A percentile compares a stretch with the other conserved stretches of the same genome.
These are phyloP conservation scores for Campoletis sonorensis DNA, from an alignment of 1,140 invertebrate genomes.

Conservation along the genomic window DNA sequence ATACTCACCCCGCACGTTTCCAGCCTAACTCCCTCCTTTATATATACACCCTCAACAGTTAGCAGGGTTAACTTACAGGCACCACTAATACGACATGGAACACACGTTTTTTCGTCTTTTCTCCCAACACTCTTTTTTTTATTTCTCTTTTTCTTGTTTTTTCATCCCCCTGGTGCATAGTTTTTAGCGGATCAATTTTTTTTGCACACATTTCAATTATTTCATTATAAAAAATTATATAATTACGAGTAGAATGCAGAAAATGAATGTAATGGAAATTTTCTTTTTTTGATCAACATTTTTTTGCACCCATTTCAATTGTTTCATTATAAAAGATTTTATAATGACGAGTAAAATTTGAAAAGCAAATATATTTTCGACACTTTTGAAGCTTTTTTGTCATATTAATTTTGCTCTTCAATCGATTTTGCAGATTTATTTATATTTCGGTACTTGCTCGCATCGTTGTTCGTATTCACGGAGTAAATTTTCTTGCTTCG, in stretches of 20 bases:
- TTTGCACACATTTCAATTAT: neutral
- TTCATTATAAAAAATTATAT: neutral
- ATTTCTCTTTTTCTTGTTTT: neutral
- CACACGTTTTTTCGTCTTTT: slow-evolving; percentile 47
- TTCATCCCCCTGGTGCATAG: neutral
- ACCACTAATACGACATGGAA: slow-evolving; percentile 49
- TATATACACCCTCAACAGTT: slow-evolving; percentile 42
- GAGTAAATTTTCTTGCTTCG: neutral
- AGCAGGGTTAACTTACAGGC: slow-evolving; percentile 54
- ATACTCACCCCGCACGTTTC: slow-evolving; percentile 28
- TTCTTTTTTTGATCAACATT: too few species aligned
- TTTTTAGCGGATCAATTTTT: neutral
- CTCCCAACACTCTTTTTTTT: neutral
- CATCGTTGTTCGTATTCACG: neutral
- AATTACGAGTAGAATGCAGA: too few species aligned
- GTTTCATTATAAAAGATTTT: too few species aligned
- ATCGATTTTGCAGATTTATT: neutral
- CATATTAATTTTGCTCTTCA: neutral
- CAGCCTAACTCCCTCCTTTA: neutral
- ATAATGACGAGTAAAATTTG: too few species aligned
- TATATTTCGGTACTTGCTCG: too few species aligned
- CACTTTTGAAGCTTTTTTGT: neutral
- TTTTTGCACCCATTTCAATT: too few species aligned
- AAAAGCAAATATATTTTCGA: too few species aligned
- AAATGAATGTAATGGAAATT: too few species aligned